These are phyloP conservation scores for Heliocidaris tuberculata DNA, from an alignment of 35 echinoderm and acorn worm species.

Conservation along the genomic window DNA sequence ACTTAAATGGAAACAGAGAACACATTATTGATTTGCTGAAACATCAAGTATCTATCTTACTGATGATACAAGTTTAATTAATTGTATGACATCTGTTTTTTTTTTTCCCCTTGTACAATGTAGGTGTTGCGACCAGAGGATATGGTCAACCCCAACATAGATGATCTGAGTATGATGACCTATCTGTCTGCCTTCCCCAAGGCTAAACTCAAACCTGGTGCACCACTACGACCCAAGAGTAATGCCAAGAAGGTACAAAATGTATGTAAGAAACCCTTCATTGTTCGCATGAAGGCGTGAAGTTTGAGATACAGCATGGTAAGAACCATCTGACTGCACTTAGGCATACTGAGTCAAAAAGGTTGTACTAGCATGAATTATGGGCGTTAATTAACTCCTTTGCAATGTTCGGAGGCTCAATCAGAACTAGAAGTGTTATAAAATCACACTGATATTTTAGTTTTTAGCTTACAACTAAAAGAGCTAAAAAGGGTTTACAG, in stretches of 20 bases:
- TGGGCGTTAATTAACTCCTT: not conserved
- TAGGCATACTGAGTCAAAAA: constrained; percentile 13
- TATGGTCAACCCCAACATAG: constrained; percentile 86
- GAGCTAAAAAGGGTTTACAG: not conserved
- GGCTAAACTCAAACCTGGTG: constrained; percentile 79
- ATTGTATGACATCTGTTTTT: constrained; percentile 7
- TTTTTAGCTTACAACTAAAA: not conserved
- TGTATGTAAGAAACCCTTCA: constrained; percentile 17
- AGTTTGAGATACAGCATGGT: not conserved
- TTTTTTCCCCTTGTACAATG: no score
- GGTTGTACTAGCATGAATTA: not conserved
- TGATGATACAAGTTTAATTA: no score
- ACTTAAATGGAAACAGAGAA: no score
- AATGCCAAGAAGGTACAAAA: constrained; percentile 84
- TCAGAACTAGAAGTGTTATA: not conserved
- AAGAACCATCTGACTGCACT: not conserved
- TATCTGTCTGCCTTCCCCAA: constrained; percentile 98
- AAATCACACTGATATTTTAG: not conserved
- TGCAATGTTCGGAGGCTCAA: not conserved
- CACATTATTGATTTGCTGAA: no score
- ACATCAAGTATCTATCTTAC: no score
- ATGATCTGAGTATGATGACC: constrained; percentile 99
- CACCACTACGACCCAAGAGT: constrained; percentile 77
- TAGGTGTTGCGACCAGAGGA: constrained; percentile 93
- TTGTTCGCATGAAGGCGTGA: constrained; percentile 9